phyloP scores from a whole-genome alignment of 2,888 invertebrate species.

The Gortyna flavago region DNA sequence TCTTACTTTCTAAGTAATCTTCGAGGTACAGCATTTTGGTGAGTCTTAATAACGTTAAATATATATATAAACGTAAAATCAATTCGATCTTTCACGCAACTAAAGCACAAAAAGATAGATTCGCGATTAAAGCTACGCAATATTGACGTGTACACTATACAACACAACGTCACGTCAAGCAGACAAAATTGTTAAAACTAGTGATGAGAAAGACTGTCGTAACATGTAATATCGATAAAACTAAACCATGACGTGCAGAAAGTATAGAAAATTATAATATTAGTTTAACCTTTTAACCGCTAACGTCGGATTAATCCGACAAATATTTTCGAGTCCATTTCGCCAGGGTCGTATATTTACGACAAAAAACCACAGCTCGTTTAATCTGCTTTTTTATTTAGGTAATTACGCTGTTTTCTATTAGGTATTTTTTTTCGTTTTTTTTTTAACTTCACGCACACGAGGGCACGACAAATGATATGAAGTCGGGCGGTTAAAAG shows the following conservation, averaged over 20 bases:
- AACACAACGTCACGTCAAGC: constrained; percentile 69
- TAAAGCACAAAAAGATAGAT: constrained; percentile 48
- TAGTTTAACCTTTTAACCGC: too few species aligned
- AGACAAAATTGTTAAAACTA: constrained; percentile 55
- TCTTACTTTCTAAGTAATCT: constrained; percentile 99
- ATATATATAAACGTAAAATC: constrained; percentile 42
- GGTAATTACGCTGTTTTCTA: too few species aligned
- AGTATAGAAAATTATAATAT: not conserved
- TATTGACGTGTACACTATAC: constrained; percentile 73
- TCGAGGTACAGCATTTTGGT: constrained; percentile 98
- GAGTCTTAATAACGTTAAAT: constrained; percentile 71
- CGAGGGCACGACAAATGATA: too few species aligned
- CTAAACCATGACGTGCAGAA: not conserved
- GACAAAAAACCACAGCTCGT: too few species aligned
- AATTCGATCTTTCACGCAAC: constrained; percentile 43
- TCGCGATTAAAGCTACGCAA: constrained; percentile 46
- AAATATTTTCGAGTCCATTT: too few species aligned
- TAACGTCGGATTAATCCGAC: too few species aligned
- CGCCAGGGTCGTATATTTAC: too few species aligned
- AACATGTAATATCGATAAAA: constrained; percentile 36
- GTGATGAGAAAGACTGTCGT: constrained; percentile 43
- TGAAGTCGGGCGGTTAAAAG: too few species aligned
- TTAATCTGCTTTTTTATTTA: too few species aligned
- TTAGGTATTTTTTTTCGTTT: too few species aligned
- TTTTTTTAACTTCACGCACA: too few species aligned